Evolutionary conservation across 2,113 vertebrate species (phyloP).

Genomic region (Cheilinus undulatus): DNA sequence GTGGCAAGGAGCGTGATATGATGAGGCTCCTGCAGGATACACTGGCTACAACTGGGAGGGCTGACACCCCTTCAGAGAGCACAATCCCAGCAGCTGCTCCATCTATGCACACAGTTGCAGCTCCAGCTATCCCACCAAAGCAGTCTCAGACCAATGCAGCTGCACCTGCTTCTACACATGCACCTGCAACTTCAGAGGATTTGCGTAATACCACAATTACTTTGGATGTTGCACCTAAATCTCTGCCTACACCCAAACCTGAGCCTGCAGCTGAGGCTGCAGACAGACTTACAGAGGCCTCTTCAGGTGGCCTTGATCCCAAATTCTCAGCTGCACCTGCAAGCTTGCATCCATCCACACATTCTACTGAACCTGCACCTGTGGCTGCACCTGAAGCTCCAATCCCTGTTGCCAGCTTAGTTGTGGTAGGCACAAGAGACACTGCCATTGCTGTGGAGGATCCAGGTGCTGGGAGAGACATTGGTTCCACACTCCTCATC

Average conservation of each 20-base stretch:
- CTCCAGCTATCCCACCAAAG: slow-evolving; percentile 61
- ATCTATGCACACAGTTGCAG: slow-evolving; percentile 12
- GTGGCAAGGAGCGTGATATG: slow-evolving; percentile 92
- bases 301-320: slow-evolving; percentile 14
- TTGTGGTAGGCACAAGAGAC: slow-evolving; percentile 11
- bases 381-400: slow-evolving; percentile 38
- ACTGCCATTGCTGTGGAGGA: slow-evolving; percentile 42
- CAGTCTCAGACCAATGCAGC: slow-evolving; percentile 33
- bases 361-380: slow-evolving; percentile 22
- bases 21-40: slow-evolving; percentile 98
- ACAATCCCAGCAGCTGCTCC: slow-evolving; percentile 24
- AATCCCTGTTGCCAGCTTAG: background rate
- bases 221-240: slow-evolving; percentile 20
- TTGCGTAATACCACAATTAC: background rate
- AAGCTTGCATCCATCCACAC: slow-evolving; percentile 27
- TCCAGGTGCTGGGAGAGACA: slow-evolving; percentile 78
- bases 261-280: slow-evolving; percentile 23
- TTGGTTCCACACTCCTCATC: slow-evolving; percentile 88
- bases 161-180: background rate
- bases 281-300: slow-evolving; percentile 24
- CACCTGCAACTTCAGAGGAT: slow-evolving; percentile 18
- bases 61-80: slow-evolving; percentile 72
- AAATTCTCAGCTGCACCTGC: slow-evolving; percentile 17
- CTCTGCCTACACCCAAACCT: slow-evolving; percentile 22
- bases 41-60: slow-evolving; percentile 84